phyloP scores from a whole-genome alignment of 2,113 vertebrate species.

The Hippoglossus stenolepis region DNA sequence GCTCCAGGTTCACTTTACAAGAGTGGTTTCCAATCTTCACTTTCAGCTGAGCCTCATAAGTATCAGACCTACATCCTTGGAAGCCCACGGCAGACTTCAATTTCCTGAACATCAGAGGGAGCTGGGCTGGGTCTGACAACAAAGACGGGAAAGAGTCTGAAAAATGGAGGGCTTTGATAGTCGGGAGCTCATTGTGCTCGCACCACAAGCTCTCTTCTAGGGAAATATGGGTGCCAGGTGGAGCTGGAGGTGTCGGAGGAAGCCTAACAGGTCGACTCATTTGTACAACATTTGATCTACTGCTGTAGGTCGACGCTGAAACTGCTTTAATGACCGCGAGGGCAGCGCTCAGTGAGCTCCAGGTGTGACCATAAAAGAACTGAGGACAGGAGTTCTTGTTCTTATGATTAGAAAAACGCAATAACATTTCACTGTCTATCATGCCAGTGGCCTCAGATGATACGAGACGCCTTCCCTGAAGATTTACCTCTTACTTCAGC shows the following conservation, averaged over 20 bases:
- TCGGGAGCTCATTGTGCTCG: constrained; percentile 60
- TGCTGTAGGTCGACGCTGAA: constrained; percentile 10
- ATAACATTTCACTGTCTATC: constrained; percentile 29
- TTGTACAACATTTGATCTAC: constrained; percentile 46
- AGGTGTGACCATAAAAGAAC: constrained; percentile 62
- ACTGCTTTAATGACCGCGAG: constrained; percentile 61
- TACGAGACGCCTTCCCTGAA: constrained; percentile 26
- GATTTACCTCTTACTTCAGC: constrained; percentile 37
- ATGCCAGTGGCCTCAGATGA: not conserved
- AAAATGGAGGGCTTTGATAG: constrained; percentile 72
- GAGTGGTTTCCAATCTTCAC: not conserved
- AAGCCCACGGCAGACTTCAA: constrained; percentile 29
- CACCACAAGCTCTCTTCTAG: constrained; percentile 12
- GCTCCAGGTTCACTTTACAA: not conserved
- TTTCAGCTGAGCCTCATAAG: not conserved
- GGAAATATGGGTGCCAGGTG: constrained; percentile 77
- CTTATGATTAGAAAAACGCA: constrained; percentile 18
- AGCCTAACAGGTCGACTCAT: constrained; percentile 59
- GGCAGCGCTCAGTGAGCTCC: constrained; percentile 35
- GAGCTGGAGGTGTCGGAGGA: constrained; percentile 63
- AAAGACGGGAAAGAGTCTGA: constrained; percentile 3
- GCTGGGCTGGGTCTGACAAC: constrained; percentile 42
- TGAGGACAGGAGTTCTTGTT: constrained; percentile 57
- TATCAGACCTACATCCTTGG: not conserved
- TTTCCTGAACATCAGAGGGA: constrained; percentile 74